Evolutionary conservation across 2,797 vertebrate species (phyloP).

Genomic region (Florisuga fusca): DNA sequence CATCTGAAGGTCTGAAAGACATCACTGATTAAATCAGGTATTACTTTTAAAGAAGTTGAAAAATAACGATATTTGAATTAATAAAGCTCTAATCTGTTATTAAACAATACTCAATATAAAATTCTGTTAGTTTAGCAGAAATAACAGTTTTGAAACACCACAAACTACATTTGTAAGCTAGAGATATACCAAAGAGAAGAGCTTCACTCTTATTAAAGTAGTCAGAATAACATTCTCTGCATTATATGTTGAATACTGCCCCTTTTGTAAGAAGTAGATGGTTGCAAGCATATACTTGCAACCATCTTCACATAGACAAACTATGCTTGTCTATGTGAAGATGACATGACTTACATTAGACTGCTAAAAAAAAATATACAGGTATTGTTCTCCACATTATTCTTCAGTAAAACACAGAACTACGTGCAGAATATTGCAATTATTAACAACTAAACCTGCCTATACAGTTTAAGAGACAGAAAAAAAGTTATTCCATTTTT

Average conservation of each 20-base stretch:
- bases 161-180: fast-evolving
- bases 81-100: background rate
- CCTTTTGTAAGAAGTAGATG: background rate
- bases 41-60: background rate
- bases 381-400: background rate
- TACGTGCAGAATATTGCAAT: background rate
- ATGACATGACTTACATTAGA: background rate
- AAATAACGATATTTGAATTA: background rate
- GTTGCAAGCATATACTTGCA: background rate
- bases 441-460: background rate
- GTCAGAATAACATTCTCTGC: background rate
- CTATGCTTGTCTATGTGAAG: background rate
- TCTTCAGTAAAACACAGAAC: background rate
- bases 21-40: background rate
- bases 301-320: no score
- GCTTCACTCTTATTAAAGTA: background rate
- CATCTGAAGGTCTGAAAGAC: background rate
- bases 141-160: background rate
- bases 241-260: background rate
- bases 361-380: background rate
- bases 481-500: background rate
- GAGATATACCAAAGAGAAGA: background rate
- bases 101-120: background rate
- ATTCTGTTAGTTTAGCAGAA: background rate
- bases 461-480: fast-evolving